These are phyloP conservation scores for Porites australiensis DNA, from an alignment of 64 coral and sea anemone genomes.

Conservation along the genomic window DNA sequence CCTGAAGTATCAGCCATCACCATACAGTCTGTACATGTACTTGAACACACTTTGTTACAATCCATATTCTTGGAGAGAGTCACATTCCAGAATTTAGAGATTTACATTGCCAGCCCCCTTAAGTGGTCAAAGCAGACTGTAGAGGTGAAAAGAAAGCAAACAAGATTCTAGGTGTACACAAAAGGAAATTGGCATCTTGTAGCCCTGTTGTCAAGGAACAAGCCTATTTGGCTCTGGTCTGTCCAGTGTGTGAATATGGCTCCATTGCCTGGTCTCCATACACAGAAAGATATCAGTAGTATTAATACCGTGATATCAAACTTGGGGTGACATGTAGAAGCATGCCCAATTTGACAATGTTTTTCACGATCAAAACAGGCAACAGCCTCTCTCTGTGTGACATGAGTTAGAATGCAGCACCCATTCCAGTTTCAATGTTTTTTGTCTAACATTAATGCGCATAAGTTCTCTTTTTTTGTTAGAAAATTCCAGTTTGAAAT, in stretches of 20 bases:
- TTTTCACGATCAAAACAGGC: background rate
- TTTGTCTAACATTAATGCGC: background rate
- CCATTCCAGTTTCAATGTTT: background rate
- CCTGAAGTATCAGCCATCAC: too few species aligned
- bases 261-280: constrained; percentile 26
- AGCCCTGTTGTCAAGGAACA: constrained; percentile 5
- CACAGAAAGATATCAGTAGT: constrained; percentile 12
- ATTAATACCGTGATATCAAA: background rate
- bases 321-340: background rate
- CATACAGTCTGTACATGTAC: too few species aligned
- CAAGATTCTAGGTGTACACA: constrained; percentile 24
- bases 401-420: background rate
- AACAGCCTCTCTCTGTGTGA: background rate
- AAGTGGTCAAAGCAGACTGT: constrained; percentile 42
- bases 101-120: constrained; percentile 2
- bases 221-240: constrained; percentile 7
- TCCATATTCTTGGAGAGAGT: too few species aligned
- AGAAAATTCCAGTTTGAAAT: background rate
- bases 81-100: background rate
- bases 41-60: too few species aligned
- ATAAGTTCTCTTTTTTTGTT: background rate
- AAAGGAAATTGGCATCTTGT: background rate
- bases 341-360: background rate
- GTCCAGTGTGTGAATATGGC: constrained; percentile 5
- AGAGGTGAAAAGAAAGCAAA: constrained; percentile 47